Conservation (phyloP, 2,888 invertebrate genomes). For the Bhutanitis thaidina region DNA sequence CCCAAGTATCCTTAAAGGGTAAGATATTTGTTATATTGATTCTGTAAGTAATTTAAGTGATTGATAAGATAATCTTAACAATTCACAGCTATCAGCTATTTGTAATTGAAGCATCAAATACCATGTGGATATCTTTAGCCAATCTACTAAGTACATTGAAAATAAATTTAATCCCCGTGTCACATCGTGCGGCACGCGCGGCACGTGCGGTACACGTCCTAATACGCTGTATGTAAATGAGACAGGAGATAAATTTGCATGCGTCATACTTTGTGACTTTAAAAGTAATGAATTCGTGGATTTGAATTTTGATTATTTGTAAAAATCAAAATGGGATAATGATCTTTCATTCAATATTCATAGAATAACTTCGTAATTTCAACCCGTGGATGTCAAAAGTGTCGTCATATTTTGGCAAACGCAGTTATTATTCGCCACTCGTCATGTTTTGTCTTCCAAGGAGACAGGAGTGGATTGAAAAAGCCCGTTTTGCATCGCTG, state of each 20-base stretch:
- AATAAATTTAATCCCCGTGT: slow-evolving; percentile 67
- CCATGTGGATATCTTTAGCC: slow-evolving; percentile 4
- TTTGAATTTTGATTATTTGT: slow-evolving; percentile 27
- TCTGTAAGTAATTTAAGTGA: no score
- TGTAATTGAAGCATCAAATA: not conserved
- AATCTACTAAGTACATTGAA: slow-evolving; percentile 46
- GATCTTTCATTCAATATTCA: not conserved
- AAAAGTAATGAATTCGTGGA: slow-evolving; percentile 25
- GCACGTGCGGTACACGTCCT: slow-evolving; percentile 47
- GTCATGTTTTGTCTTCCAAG: no score
- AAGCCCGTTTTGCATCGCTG: no score
- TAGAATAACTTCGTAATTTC: no score
- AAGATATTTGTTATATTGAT: no score
- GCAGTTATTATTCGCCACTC: no score
- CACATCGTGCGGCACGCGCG: slow-evolving; percentile 46
- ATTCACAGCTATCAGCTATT: no score
- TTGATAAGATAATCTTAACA: no score
- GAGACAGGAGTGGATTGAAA: no score
- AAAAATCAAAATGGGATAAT: not conserved
- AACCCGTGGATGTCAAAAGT: no score
- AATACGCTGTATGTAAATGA: slow-evolving; percentile 52
- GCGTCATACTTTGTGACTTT: slow-evolving; percentile 35
- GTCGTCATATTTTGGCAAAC: no score
- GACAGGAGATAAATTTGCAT: slow-evolving; percentile 38
- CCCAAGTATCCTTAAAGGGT: no score